phyloP scores from a whole-genome alignment of 2,113 vertebrate genomes.

The Corapipo altera region DNA sequence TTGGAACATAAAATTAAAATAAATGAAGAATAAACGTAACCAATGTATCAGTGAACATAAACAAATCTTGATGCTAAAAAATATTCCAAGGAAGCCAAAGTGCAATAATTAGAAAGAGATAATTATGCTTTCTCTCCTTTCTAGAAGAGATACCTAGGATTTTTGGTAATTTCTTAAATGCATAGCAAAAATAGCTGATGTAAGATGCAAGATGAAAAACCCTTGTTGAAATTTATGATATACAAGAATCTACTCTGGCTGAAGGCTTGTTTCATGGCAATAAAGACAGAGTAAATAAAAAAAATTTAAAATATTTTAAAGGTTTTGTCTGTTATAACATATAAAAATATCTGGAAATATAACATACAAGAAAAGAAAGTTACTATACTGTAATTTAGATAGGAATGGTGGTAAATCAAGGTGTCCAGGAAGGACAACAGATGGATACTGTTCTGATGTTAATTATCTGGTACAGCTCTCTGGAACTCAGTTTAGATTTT shows the following conservation, averaged over 20 bases:
- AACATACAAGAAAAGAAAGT: neutral
- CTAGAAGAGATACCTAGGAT: neutral
- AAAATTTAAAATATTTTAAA: neutral
- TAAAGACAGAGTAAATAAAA: neutral
- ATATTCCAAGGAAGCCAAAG: neutral
- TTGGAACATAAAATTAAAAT: constrained; percentile 39
- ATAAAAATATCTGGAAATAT: neutral
- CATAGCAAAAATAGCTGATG: neutral
- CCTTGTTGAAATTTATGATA: neutral
- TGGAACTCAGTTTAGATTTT: constrained; percentile 11
- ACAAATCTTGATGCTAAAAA: neutral
- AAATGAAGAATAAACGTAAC: neutral
- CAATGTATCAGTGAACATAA: neutral
- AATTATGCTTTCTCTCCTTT: neutral
- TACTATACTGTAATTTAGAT: neutral
- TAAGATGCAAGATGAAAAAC: neutral
- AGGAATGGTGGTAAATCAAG: neutral
- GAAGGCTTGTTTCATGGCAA: neutral
- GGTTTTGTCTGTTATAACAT: neutral
- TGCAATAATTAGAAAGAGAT: neutral
- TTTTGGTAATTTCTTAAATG: neutral
- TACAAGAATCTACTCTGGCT: neutral
- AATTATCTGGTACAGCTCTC: neutral
- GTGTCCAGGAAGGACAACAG: neutral
- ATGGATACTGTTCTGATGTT: neutral